Evolutionary conservation across 2,797 vertebrate species (phyloP).

Genomic region (Sebastes dallii): DNA sequence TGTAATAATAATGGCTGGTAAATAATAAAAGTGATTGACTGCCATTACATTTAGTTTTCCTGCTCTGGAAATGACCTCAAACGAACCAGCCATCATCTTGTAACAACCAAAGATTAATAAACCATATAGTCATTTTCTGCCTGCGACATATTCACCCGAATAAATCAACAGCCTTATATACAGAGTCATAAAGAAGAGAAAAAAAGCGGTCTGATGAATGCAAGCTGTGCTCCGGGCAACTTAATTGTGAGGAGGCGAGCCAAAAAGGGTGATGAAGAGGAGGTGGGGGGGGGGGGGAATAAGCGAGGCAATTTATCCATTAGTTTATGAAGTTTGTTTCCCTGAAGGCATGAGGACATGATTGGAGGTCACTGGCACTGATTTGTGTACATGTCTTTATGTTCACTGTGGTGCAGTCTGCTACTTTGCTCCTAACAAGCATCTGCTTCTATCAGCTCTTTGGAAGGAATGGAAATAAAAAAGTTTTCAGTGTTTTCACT

Average conservation of each 20-base stretch:
- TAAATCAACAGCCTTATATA: conserved; percentile 52
- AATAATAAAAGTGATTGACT: not conserved
- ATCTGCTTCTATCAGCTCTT: not conserved
- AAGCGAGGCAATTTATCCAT: conserved; percentile 39
- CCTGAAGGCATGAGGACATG: conserved; percentile 56
- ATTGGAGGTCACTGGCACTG: conserved; percentile 63
- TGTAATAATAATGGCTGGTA: not conserved
- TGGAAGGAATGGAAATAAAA: not conserved
- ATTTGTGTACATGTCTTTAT: conserved; percentile 17
- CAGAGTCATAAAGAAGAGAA: conserved; percentile 9
- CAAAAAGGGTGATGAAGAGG: not conserved
- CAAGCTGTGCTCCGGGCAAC: conserved; percentile 43
- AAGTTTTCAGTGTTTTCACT: not conserved
- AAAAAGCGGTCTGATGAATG: conserved; percentile 31
- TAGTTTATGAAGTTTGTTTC: conserved; percentile 57
- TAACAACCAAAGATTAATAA: conserved; percentile 3
- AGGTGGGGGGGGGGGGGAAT: too few species aligned
- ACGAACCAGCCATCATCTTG: not conserved
- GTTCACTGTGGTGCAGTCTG: not conserved
- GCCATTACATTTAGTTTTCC: not conserved
- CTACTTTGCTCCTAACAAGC: not conserved
- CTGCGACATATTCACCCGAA: conserved; percentile 12
- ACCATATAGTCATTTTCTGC: not conserved
- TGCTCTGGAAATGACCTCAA: not conserved
- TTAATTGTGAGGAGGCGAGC: conserved; percentile 17